Base-by-base conservation (phyloP, 2,888 invertebrate species). In the Volucella bombylans region DNA sequence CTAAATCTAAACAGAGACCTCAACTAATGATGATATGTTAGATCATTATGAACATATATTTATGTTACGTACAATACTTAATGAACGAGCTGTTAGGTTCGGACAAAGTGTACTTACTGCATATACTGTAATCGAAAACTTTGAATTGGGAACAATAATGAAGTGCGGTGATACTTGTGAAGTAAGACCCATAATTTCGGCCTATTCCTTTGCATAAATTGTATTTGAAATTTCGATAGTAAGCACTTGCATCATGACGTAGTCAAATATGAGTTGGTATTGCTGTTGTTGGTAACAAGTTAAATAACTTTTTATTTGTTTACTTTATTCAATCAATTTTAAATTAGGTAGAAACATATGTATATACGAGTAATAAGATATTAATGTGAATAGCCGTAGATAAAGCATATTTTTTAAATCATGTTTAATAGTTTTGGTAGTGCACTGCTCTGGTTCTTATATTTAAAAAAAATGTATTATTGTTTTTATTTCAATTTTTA, bases 91-190 rank as follows among this genome's bases (percentile, higher is more conserved):
- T 74, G 74, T 54, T 69, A 45, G 45, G 69, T 59, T 65, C 50
- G 64, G 65, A 54, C 41, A n/a, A 64, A 69, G 54, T 64, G 47
- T 43, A 65, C 78, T 77, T 67, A 82, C 68, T 79, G 82, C 79
- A 83, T 83, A 74, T 65, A 79, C 79, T 79, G 74, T 83, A 83
- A 83, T 83, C 74, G 80, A 61, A 80, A 83, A 83, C 83, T 79
- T 80, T 83, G 80, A 83, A 76, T 80, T 71, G 77, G 72, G 71
- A 71, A 72, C 71, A 77, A 77, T 67, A 82, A 82, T 80, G 74
- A 64, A 83, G 80, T 80, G 83, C 80, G 74, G 80, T 71, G 71
- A 69, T 80, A 83, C 71, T 83, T 83, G 71, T 80, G 80, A 79
- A 83, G 83, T 80, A 80, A 83, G 71, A 74, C 74, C 80, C 74